Evolutionary conservation across 2,888 invertebrate species (phyloP).

Genomic region (Azorinus chamasolen): DNA sequence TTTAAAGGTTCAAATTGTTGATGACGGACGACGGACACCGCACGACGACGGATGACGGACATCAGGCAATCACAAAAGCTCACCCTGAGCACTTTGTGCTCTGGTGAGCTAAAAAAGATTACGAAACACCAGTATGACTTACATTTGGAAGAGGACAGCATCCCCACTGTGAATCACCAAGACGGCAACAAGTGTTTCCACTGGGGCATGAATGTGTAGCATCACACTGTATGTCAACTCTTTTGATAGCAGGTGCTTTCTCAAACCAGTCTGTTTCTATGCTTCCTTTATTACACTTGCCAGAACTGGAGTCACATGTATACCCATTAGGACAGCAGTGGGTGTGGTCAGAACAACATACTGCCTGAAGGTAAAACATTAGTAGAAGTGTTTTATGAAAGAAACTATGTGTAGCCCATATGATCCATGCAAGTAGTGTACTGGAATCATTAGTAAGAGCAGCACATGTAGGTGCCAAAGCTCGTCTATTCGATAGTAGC

Average conservation of each 20-base stretch:
- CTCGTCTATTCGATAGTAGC: no score
- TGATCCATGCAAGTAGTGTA: no score
- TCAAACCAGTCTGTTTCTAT: slow-evolving; percentile 48
- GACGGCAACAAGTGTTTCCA: slow-evolving; percentile 70
- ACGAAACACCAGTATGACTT: slow-evolving; percentile 6
- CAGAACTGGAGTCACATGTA: slow-evolving; percentile 69
- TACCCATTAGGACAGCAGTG: slow-evolving; percentile 76
- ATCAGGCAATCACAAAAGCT: no score
- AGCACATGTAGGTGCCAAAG: no score
- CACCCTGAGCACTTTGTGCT: no score
- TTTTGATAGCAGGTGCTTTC: slow-evolving; percentile 44
- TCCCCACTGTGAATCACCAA: slow-evolving; percentile 58
- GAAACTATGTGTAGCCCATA: no score
- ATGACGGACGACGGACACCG: no score
- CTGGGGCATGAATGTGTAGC: slow-evolving; percentile 50
- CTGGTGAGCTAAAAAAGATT: no score
- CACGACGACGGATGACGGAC: no score
- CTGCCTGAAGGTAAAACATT: slow-evolving; percentile 66
- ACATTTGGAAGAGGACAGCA: slow-evolving; percentile 74
- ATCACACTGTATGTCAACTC: slow-evolving; percentile 39
- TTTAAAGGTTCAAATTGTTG: no score
- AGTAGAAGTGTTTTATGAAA: no score
- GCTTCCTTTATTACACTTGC: slow-evolving; percentile 39
- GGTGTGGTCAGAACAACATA: slow-evolving; percentile 81
- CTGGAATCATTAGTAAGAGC: no score